A percentile compares a stretch with the other conserved stretches of the same genome.
Conservation (phyloP, 2,113 vertebrate genomes). For the Hypomesus transpacificus region DNA sequence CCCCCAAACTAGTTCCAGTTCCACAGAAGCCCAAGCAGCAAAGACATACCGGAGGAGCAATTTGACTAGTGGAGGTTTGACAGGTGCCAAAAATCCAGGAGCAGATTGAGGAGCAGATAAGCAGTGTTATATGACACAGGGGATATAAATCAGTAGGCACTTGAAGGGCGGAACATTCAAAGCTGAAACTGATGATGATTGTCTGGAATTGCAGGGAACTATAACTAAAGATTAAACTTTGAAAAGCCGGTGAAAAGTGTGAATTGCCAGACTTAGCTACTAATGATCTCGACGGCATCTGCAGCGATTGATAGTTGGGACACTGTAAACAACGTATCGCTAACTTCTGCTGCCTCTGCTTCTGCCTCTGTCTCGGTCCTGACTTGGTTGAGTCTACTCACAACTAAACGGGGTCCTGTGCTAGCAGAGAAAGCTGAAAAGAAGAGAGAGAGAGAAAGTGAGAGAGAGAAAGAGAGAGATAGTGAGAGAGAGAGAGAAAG, state of each 20-base stretch:
- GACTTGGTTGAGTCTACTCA: background rate
- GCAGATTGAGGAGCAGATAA: too few species aligned
- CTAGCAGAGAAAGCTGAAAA: background rate
- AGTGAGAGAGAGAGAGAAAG: background rate
- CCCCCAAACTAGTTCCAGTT: constrained; percentile 16
- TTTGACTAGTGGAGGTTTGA: background rate
- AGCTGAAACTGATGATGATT: background rate
- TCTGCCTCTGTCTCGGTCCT: background rate
- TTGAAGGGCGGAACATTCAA: too few species aligned
- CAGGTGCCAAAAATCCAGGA: background rate
- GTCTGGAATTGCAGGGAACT: too few species aligned
- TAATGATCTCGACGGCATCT: background rate
- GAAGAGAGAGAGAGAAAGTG: background rate
- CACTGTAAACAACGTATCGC: constrained; percentile 20
- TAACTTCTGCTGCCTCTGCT: background rate
- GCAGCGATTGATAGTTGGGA: background rate
- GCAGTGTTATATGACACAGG: too few species aligned
- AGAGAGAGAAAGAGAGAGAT: background rate
- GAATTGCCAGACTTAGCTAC: too few species aligned
- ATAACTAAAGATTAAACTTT: too few species aligned
- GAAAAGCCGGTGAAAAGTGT: too few species aligned
- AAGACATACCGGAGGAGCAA: background rate
- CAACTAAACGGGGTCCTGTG: too few species aligned
- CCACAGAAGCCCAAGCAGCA: background rate
- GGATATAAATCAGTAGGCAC: too few species aligned